A percentile compares a stretch with the other conserved stretches of the same genome.
phyloP scores from a whole-genome alignment of 2,888 invertebrate genomes.

The Idaea aversata region DNA sequence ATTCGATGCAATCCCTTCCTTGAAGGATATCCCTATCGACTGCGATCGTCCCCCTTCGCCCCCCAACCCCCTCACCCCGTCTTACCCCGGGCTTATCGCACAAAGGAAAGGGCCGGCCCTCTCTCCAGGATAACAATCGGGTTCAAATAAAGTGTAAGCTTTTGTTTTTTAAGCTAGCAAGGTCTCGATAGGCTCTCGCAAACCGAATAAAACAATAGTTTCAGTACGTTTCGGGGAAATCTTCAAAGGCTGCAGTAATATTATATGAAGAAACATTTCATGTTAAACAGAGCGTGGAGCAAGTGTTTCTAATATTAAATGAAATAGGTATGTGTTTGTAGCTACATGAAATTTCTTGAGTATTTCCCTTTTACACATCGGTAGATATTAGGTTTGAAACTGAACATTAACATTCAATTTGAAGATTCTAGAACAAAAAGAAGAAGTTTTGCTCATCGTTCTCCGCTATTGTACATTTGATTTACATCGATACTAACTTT shows the following conservation, averaged over 20 bases:
- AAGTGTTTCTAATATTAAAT: conserved; percentile 18
- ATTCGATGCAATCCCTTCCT: conserved; percentile 34
- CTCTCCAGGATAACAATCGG: conserved; percentile 38
- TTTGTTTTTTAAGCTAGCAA: conserved; percentile 39
- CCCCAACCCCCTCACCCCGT: conserved; percentile 5
- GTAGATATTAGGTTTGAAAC: neutral
- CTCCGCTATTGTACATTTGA: neutral
- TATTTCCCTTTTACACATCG: neutral
- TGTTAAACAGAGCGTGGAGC: conserved; percentile 17
- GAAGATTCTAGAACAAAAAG: neutral
- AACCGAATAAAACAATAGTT: conserved; percentile 33
- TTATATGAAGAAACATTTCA: conserved; percentile 18
- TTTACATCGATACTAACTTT: neutral
- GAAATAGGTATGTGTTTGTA: conserved; percentile 3
- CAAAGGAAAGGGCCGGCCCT: conserved; percentile 33
- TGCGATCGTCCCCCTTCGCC: conserved; percentile 13
- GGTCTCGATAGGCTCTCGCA: conserved; percentile 19
- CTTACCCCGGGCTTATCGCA: conserved; percentile 39
- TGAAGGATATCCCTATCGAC: conserved; percentile 39
- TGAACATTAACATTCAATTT: neutral
- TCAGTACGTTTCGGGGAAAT: conserved; percentile 8
- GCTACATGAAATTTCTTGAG: neutral
- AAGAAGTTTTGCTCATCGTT: neutral
- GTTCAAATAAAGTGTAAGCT: conserved; percentile 48
- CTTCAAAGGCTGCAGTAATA: conserved; percentile 21